Conservation (phyloP, 2,113 vertebrate species). For the Halcyon malimbica region DNA sequence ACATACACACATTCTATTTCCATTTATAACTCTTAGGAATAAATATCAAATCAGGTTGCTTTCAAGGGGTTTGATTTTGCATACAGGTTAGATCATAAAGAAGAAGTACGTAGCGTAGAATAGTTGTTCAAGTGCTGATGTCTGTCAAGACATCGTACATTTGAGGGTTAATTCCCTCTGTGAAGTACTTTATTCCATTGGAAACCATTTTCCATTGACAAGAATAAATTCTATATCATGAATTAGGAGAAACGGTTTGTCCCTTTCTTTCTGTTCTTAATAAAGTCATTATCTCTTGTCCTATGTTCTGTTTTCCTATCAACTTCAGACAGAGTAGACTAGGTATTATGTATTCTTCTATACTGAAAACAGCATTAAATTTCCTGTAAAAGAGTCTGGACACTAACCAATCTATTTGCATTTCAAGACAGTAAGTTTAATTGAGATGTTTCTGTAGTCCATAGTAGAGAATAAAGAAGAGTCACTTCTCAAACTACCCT, state of each 20-base stretch:
- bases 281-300: not conserved
- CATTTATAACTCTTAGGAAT: not conserved
- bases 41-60: not conserved
- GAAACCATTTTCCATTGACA: not conserved
- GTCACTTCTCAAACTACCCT: not conserved
- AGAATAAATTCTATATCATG: not conserved
- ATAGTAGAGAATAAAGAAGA: not conserved
- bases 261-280: not conserved
- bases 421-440: not conserved
- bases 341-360: not conserved
- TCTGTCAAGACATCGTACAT: not conserved
- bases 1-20: rapidly evolving
- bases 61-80: not conserved
- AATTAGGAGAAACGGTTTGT: not conserved
- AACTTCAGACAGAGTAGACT: not conserved
- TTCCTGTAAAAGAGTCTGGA: not conserved
- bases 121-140: not conserved
- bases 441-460: not conserved
- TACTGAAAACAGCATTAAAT: not conserved
- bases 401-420: not conserved
- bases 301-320: not conserved
- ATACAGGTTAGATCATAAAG: not conserved
- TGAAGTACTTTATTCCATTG: not conserved
- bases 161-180: not conserved
- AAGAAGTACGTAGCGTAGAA: not conserved